Conservation (phyloP, 1,140 invertebrate species). For the Stenopsyche tienmushanensis region DNA sequence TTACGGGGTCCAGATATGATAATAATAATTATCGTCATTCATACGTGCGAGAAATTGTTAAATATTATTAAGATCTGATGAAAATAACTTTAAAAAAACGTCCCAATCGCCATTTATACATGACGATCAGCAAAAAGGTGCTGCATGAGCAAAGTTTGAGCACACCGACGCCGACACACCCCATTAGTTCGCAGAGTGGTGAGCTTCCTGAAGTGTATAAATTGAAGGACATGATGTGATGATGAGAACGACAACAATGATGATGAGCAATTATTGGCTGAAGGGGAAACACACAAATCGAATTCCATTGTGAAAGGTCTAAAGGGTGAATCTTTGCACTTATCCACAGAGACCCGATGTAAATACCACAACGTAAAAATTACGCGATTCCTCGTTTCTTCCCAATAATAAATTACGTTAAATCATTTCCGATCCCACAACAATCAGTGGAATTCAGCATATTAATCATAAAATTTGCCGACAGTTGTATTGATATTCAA, state of each 20-base stretch:
- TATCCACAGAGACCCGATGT: background rate
- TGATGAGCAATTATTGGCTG: constrained; percentile 13
- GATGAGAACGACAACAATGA: background rate
- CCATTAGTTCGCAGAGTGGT: constrained; percentile 18
- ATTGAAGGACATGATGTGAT: background rate
- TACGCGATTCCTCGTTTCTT: background rate
- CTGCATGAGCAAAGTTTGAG: background rate
- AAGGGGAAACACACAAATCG: background rate
- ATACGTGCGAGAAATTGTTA: background rate
- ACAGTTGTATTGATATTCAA: background rate
- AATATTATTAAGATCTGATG: background rate
- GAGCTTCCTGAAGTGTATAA: constrained; percentile 13
- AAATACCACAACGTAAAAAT: background rate
- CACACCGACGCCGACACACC: background rate
- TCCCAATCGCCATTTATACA: too few species aligned
- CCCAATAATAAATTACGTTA: too few species aligned
- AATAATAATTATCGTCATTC: background rate
- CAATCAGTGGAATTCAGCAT: too few species aligned
- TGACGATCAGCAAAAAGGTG: background rate
- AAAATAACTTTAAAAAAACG: too few species aligned
- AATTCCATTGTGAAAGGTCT: constrained; percentile 4
- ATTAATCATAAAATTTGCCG: too few species aligned
- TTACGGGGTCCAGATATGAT: too few species aligned
- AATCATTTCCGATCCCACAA: too few species aligned
- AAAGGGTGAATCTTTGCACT: background rate